Percentiles rank a stretch among this genome's conserved stretches.
phyloP scores from a whole-genome alignment of 1,140 invertebrate genomes.

The Anastrepha ludens region DNA sequence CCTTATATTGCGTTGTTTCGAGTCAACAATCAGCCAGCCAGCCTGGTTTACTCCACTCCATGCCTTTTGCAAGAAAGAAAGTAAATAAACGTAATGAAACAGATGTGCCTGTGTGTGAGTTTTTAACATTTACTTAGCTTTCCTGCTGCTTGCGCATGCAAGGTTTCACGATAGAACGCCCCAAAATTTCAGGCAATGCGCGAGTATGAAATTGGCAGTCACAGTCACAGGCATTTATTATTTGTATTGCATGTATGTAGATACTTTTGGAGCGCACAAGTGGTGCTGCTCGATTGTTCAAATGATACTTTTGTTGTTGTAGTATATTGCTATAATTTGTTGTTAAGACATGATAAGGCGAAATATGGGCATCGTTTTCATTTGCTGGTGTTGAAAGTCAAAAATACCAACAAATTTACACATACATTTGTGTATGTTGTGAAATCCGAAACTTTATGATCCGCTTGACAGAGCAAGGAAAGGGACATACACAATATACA shows the following conservation, averaged over 20 bases:
- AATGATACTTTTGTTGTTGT: background rate
- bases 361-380: background rate
- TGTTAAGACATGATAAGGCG: slow-evolving; percentile 18
- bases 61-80: slow-evolving; percentile 16
- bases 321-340: background rate
- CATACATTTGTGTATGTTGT: background rate
- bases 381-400: slow-evolving; percentile 5
- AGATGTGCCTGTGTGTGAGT: background rate
- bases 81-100: background rate
- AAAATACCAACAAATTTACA: background rate
- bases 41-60: slow-evolving; percentile 2
- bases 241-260: background rate
- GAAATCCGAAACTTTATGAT: slow-evolving; percentile 30
- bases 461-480: background rate
- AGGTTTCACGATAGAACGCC: background rate
- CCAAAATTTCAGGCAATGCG: slow-evolving; percentile 18
- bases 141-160: background rate
- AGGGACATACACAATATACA: background rate
- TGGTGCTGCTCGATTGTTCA: background rate
- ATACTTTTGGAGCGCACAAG: slow-evolving; percentile 17
- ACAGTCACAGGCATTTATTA: slow-evolving; percentile 14
- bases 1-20: background rate
- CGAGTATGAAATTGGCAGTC: background rate
- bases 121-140: slow-evolving; percentile 10
- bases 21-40: background rate